A percentile compares a stretch with the other conserved stretches of the same genome.
These are phyloP conservation scores for Diadromus collaris DNA, from an alignment of 2,888 invertebrate species.

Conservation along the genomic window DNA sequence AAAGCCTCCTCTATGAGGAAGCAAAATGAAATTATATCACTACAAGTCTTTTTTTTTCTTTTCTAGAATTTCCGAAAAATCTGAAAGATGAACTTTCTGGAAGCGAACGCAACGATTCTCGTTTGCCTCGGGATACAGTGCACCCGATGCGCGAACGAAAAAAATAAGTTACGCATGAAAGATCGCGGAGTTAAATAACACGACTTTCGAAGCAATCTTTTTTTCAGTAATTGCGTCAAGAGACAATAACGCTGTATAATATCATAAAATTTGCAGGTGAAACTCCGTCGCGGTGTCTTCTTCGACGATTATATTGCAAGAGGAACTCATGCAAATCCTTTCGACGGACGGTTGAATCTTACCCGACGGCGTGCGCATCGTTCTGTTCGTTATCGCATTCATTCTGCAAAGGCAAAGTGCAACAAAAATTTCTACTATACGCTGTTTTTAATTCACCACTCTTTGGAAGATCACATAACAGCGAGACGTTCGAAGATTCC, in stretches of 20 bases:
- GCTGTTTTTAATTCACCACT: not conserved
- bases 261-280: conserved; percentile 65
- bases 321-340: conserved; percentile 64
- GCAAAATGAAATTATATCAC: not conserved
- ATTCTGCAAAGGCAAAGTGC: not conserved
- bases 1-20: too few relatives aligned
- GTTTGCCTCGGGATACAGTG: conserved; percentile 7
- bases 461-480: conserved; percentile 17
- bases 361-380: not conserved
- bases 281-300: conserved; percentile 63
- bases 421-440: not conserved
- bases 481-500: not conserved
- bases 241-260: conserved; percentile 37
- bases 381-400: not conserved
- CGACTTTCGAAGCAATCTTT: conserved; percentile 11
- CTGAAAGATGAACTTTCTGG: not conserved
- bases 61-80: not conserved
- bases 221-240: conserved; percentile 45
- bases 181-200: conserved; percentile 39
- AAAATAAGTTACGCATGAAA: conserved; percentile 39
- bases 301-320: conserved; percentile 44
- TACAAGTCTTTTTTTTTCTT: not conserved
- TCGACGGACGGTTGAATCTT: conserved; percentile 13
- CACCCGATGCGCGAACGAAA: conserved; percentile 5
- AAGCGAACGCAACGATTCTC: not conserved